Conservation (phyloP, 2,797 vertebrate genomes). For the Gallinago nigripennis region DNA sequence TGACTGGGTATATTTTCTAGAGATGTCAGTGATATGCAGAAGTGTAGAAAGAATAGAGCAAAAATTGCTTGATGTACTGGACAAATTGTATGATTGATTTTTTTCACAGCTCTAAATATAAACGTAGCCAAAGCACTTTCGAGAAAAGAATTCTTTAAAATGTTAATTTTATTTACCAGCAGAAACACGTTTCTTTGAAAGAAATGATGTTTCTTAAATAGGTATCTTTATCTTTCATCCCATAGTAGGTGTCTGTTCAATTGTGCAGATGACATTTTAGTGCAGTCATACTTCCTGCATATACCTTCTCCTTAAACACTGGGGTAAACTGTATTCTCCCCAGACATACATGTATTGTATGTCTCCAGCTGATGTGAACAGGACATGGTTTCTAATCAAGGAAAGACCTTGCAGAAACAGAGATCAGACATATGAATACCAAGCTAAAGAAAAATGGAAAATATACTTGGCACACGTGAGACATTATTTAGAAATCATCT, state of each 20-base stretch:
- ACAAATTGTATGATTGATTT: not conserved
- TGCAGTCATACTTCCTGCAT: not conserved
- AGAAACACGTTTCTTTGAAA: not conserved
- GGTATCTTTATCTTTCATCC: not conserved
- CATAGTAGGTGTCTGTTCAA: not conserved
- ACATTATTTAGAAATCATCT: not conserved
- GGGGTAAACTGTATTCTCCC: not conserved
- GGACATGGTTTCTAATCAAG: not conserved
- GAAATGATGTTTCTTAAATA: not conserved
- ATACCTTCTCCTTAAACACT: not conserved
- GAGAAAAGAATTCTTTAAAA: not conserved
- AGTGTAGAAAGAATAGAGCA: not conserved
- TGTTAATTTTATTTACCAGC: slow-evolving; percentile 40
- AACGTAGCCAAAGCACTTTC: not conserved
- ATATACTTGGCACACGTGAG: not conserved
- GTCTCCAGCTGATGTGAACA: not conserved
- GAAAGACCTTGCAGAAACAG: not conserved
- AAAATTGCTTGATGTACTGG: not conserved
- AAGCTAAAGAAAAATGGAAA: not conserved
- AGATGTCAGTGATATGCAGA: not conserved
- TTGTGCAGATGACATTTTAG: not conserved
- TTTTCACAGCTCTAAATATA: not conserved
- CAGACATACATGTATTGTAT: not conserved
- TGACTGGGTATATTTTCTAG: not conserved
- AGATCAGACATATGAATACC: not conserved